Conservation (phyloP, 2,113 vertebrate genomes). For the Zapornia atra region DNA sequence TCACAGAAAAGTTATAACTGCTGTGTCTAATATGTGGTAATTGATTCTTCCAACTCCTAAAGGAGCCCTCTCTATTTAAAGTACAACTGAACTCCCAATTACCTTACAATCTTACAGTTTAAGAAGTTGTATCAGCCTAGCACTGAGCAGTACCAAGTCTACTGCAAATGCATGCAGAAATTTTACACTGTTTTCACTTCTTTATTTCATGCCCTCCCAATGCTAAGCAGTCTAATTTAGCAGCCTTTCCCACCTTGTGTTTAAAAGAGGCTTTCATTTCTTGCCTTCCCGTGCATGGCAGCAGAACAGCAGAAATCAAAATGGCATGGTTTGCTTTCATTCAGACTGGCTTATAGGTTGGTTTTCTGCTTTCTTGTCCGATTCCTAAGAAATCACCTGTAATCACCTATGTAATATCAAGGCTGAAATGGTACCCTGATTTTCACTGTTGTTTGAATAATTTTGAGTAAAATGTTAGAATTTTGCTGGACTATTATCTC, state of each 20-base stretch:
- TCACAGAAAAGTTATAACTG: conserved; percentile 44
- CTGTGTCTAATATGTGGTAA: conserved; percentile 3
- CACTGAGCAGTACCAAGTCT: background rate
- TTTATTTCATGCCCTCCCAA: background rate
- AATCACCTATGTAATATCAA: conserved; percentile 30
- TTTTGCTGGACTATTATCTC: conserved; percentile 54
- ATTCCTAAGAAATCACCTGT: conserved; percentile 21
- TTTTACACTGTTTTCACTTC: background rate
- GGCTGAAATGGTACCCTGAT: conserved; percentile 25
- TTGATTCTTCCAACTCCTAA: conserved; percentile 52
- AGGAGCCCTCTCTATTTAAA: conserved; percentile 47
- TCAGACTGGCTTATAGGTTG: background rate
- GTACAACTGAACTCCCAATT: conserved; percentile 47
- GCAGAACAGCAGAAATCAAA: background rate
- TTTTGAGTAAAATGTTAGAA: conserved; percentile 39
- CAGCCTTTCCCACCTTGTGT: background rate
- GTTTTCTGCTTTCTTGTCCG: conserved; percentile 33
- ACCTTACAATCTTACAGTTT: conserved; percentile 23
- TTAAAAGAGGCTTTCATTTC: background rate
- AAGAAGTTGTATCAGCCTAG: conserved; percentile 9
- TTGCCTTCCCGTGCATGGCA: background rate
- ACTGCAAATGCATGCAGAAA: background rate
- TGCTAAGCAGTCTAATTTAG: background rate
- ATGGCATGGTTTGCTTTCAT: background rate
- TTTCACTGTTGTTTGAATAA: conserved; percentile 54